phyloP scores from a whole-genome alignment of 2,888 invertebrate species.

The Drosophila kuntzei region DNA sequence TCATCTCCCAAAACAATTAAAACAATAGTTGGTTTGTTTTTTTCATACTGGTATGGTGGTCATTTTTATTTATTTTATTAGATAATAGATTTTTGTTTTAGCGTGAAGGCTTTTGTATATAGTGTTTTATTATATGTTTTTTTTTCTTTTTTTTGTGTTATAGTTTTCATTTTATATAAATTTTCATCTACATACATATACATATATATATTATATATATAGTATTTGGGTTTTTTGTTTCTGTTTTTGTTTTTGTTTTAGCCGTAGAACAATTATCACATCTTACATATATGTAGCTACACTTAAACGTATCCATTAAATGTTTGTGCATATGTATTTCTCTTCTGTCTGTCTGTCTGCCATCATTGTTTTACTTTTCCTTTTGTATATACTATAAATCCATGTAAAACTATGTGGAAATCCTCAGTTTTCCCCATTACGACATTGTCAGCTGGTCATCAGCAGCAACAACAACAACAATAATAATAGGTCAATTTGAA shows the following conservation, averaged over 20 bases:
- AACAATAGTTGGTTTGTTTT: conserved; percentile 10
- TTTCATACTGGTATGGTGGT: conserved; percentile 59
- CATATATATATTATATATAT: conserved; percentile 46
- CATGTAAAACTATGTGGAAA: conserved; percentile 32
- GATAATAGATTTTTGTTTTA: conserved; percentile 39
- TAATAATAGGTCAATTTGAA: not conserved
- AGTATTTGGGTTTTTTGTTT: conserved; percentile 38
- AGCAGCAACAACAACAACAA: conserved; percentile 9
- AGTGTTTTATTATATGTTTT: conserved; percentile 26
- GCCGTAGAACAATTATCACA: conserved; percentile 79
- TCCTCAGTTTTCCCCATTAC: conserved; percentile 8
- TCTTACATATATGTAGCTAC: conserved; percentile 77
- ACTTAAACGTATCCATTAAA: conserved; percentile 74
- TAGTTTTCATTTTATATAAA: conserved; percentile 53
- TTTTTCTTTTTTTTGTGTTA: conserved; percentile 22
- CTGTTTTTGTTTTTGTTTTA: conserved; percentile 46
- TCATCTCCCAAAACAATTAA: not conserved
- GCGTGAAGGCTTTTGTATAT: conserved; percentile 48
- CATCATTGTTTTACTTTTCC: not conserved
- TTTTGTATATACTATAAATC: conserved; percentile 38
- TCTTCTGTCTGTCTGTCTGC: conserved; percentile 25
- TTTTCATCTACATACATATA: conserved; percentile 69
- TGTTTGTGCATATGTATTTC: conserved; percentile 74
- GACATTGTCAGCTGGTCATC: conserved; percentile 12
- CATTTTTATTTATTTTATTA: conserved; percentile 54